These are phyloP conservation scores for Poeciliopsis prolifica DNA, from an alignment of 2,113 vertebrate species.

Conservation along the genomic window DNA sequence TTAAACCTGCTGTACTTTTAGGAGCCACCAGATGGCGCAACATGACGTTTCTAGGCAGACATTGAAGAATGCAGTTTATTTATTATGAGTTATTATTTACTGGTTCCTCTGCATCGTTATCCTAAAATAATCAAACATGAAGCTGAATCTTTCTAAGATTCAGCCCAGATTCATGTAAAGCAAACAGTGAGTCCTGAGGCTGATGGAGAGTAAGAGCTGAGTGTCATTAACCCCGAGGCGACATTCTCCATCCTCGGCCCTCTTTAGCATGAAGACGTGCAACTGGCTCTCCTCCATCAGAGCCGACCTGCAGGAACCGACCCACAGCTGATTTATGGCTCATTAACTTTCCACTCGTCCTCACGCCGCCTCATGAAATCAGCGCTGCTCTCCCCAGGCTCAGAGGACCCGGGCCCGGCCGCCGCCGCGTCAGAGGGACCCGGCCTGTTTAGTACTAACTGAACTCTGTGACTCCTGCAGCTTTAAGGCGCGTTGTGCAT, in stretches of 20 bases:
- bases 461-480: slow-evolving; percentile 56
- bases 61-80: too few species aligned
- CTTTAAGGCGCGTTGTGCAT: slow-evolving; percentile 27
- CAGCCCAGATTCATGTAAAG: slow-evolving; percentile 7
- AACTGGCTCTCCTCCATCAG: not conserved
- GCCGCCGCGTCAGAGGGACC: too few species aligned
- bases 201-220: not conserved
- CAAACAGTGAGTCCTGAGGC: not conserved
- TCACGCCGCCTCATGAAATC: not conserved
- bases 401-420: too few species aligned
- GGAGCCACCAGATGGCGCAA: too few species aligned
- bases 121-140: not conserved
- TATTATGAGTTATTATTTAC: too few species aligned
- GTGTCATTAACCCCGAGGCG: slow-evolving; percentile 20
- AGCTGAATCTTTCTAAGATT: not conserved
- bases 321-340: slow-evolving; percentile 16
- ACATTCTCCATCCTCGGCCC: slow-evolving; percentile 5
- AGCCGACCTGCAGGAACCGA: not conserved
- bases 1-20: too few species aligned
- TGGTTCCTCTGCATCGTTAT: not conserved
- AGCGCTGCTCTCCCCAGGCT: too few species aligned
- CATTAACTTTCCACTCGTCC: not conserved
- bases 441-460: slow-evolving; percentile 31
- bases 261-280: slow-evolving; percentile 8
- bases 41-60: too few species aligned